Base-by-base conservation (phyloP, 2,797 vertebrate genomes). In the Novumbra hubbsi region DNA sequence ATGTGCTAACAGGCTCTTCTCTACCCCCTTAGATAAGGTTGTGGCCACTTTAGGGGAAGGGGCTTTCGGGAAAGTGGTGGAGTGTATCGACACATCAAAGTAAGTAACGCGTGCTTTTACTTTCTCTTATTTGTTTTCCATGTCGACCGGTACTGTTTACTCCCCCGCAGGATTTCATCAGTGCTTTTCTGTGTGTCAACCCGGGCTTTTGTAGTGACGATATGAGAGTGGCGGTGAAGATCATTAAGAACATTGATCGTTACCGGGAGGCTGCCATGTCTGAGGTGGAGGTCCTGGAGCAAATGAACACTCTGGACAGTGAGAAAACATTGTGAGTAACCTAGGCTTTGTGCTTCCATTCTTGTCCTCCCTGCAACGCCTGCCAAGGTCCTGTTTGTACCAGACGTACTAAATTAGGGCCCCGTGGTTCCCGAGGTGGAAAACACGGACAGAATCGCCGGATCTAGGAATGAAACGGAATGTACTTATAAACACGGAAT, bases 21-120 rank as follows among this genome's bases (percentile, higher is more conserved):
- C 77, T 78, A 62, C 78, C 73, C 84, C 93, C 92, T 34, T 94
- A 99, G 97, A 98, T 93, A 95, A 98, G 92, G 93, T 98, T 88
- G 89, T 96, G 74, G 90, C 89, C 0, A 95, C 92, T n/a, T 91
- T 99, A 87, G 97, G 97, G 89, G 93, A 93, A 81, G 97, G 97
- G 83, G 95, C 97, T 76, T 99, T 97, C 91, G 97, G 95, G 27
- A 97, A 96, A 91, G 97, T 99, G 68, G 94, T 98, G 86, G 94
- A 98, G 72, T 99, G 97, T 77, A 88, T 96, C 38, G 96, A 99
- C 89, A 93, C 89, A 88, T 86, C 93, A 86, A 93, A 82, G 97
- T 98, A 93, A 95, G 96, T 87, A 17, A 65, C 21, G 24, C 2
- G 15, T 15, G 15, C 2, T 8, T 55, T 21, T 11, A n/a, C 8